Conservation (phyloP, 2,888 invertebrate genomes). For the Sminthurides aquaticus region DNA sequence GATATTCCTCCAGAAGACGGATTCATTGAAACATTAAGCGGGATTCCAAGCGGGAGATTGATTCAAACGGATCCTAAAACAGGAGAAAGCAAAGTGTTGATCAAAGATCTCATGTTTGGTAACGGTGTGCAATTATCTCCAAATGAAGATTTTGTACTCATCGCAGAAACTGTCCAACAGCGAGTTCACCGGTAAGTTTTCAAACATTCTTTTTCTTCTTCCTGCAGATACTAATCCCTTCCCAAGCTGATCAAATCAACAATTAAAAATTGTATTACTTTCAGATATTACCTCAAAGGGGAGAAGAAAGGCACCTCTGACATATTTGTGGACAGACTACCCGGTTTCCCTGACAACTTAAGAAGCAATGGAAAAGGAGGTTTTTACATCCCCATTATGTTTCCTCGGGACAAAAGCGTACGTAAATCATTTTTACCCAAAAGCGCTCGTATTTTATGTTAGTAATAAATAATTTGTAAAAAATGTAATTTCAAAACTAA, state of each 20-base stretch:
- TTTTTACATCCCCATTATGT: background rate
- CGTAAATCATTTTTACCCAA: too few relatives aligned
- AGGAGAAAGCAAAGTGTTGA: slow-evolving; percentile 65
- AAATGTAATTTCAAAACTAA: too few relatives aligned
- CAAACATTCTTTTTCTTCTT: too few relatives aligned
- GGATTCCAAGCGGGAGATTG: slow-evolving; percentile 53
- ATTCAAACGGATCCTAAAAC: slow-evolving; percentile 70
- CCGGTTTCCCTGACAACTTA: slow-evolving; percentile 53
- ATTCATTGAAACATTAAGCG: slow-evolving; percentile 7
- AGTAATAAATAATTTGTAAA: too few relatives aligned
- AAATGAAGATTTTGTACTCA: slow-evolving; percentile 71
- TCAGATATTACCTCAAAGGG: slow-evolving; percentile 45
- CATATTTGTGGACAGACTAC: slow-evolving; percentile 49
- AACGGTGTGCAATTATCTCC: slow-evolving; percentile 79
- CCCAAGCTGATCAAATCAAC: too few relatives aligned
- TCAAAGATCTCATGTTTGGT: slow-evolving; percentile 71
- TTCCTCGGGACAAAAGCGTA: background rate
- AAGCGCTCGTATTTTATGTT: too few relatives aligned
- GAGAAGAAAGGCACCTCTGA: slow-evolving; percentile 46
- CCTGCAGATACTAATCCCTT: too few relatives aligned
- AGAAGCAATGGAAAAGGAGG: slow-evolving; percentile 13
- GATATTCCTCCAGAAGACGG: slow-evolving; percentile 62
- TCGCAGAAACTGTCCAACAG: slow-evolving; percentile 62
- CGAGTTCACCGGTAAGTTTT: slow-evolving; percentile 62
- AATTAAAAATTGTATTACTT: too few relatives aligned